Conservation (phyloP, 92 coral and sea anemone species). For the Siderastrea radians region DNA sequence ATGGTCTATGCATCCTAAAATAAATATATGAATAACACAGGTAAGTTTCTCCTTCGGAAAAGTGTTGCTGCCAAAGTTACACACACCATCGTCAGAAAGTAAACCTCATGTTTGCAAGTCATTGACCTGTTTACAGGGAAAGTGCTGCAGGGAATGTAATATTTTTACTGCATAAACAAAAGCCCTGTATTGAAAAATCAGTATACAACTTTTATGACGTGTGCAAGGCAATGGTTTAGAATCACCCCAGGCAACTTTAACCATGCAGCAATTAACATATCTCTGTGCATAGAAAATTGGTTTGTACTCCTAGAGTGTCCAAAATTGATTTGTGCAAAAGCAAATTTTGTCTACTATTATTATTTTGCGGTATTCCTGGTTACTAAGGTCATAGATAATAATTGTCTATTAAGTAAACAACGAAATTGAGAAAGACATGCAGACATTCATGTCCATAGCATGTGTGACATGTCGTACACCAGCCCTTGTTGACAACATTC, state of each 20-base stretch:
- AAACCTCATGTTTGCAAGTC: too few relatives aligned
- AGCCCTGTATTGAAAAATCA: neutral
- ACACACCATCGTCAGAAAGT: neutral
- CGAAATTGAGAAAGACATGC: neutral
- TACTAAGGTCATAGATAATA: neutral
- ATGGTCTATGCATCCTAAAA: neutral
- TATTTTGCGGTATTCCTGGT: neutral
- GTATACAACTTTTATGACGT: conserved; percentile 22
- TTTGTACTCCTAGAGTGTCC: neutral
- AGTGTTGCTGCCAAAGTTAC: neutral
- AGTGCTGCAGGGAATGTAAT: neutral
- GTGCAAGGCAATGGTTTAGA: neutral
- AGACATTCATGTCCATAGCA: neutral
- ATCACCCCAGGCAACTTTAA: neutral
- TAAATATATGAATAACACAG: neutral
- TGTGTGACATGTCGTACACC: neutral
- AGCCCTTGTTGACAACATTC: neutral
- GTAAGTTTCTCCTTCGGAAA: neutral
- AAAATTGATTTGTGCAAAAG: neutral
- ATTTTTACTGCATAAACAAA: neutral
- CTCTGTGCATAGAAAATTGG: neutral
- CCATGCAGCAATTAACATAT: neutral
- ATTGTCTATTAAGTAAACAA: neutral
- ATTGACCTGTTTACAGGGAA: neutral
- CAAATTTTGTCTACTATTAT: neutral